phyloP scores from a whole-genome alignment of 2,888 invertebrate genomes.

The Meliscaeva auricollis region DNA sequence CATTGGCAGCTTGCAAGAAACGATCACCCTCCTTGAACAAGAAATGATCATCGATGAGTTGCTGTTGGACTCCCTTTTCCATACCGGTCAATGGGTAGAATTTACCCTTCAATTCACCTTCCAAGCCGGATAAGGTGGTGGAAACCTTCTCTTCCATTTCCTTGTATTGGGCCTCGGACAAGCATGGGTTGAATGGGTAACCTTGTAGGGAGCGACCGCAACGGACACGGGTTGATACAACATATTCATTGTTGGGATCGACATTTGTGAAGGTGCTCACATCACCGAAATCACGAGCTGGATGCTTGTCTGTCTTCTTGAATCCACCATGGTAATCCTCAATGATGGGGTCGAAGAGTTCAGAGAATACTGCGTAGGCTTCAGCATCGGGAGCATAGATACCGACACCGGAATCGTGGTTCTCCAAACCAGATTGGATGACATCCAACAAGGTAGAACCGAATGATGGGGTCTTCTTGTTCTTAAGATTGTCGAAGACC shows the following conservation, averaged over 20 bases:
- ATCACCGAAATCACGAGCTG: slow-evolving; percentile 97
- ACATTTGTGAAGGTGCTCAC: slow-evolving; percentile 94
- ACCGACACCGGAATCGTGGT: slow-evolving; percentile 98
- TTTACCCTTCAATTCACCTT: slow-evolving; percentile 96
- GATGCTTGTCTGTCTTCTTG: slow-evolving; percentile 97
- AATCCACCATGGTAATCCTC: slow-evolving; percentile 98
- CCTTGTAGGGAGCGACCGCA: slow-evolving; percentile 98
- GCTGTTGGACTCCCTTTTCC: slow-evolving; percentile 97
- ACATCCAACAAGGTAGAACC: slow-evolving; percentile 96
- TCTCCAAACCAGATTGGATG: slow-evolving; percentile 98
- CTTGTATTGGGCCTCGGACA: slow-evolving; percentile 98
- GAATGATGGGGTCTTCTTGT: slow-evolving; percentile 94
- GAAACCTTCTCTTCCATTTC: slow-evolving; percentile 98
- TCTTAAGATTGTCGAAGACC: slow-evolving; percentile 95
- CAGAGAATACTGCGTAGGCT: slow-evolving; percentile 95
- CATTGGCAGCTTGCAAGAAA: slow-evolving; percentile 94
- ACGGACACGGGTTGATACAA: slow-evolving; percentile 97
- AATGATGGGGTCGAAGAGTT: slow-evolving; percentile 98
- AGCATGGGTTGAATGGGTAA: slow-evolving; percentile 98
- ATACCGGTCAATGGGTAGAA: slow-evolving; percentile 98
- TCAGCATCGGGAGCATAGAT: slow-evolving; percentile 99
- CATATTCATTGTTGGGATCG: slow-evolving; percentile 95
- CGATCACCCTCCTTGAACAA: slow-evolving; percentile 97
- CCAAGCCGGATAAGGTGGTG: slow-evolving; percentile 91
- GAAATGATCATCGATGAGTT: slow-evolving; percentile 99